These are phyloP conservation scores for Bombus haemorrhoidalis DNA, from an alignment of 1,140 invertebrate species.

Conservation along the genomic window DNA sequence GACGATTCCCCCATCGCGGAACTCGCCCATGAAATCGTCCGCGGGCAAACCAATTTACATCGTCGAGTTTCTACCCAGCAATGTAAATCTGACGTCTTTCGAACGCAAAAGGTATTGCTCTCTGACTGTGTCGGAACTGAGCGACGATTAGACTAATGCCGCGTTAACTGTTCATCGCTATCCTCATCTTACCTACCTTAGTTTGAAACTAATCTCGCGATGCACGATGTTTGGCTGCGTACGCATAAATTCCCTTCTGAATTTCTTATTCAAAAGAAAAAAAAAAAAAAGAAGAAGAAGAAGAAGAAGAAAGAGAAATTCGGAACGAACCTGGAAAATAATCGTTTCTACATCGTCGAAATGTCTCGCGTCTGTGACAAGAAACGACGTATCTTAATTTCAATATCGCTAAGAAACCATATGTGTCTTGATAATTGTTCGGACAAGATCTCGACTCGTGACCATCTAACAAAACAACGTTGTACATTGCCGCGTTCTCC, in stretches of 20 bases:
- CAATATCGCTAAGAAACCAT: neutral
- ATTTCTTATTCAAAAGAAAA: no score
- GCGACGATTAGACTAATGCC: no score
- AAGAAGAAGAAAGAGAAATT: no score
- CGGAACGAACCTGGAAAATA: no score
- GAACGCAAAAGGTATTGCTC: neutral
- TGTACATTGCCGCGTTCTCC: neutral
- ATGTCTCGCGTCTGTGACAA: no score
- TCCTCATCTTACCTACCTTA: no score
- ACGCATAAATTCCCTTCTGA: no score
- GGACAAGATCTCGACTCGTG: neutral
- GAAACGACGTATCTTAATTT: neutral
- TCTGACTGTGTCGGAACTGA: neutral
- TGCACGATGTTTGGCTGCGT: no score
- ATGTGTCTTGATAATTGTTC: neutral
- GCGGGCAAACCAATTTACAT: conserved; percentile 1
- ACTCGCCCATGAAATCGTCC: neutral
- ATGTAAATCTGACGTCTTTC: neutral
- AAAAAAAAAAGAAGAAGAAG: no score
- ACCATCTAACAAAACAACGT: neutral
- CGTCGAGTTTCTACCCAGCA: neutral
- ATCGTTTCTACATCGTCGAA: no score
- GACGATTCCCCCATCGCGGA: neutral
- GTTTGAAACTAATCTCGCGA: no score
- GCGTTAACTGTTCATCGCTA: no score